These are phyloP conservation scores for Rhyzopertha dominica DNA, from an alignment of 1,140 invertebrate genomes.

Conservation along the genomic window DNA sequence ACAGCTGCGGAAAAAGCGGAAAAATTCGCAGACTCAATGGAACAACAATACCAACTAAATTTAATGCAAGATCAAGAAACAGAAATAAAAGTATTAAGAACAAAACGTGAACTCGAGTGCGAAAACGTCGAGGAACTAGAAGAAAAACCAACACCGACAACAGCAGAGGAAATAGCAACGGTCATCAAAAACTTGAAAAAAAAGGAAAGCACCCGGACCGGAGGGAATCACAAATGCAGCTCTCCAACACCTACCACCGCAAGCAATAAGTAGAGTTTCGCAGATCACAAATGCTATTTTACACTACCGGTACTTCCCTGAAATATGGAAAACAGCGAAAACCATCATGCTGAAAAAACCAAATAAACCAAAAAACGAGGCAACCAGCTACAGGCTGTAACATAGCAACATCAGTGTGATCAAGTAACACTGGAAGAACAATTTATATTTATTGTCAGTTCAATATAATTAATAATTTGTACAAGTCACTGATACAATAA, in stretches of 20 bases:
- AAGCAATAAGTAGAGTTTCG: slow-evolving; percentile 18
- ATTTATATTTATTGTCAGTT: too few relatives aligned
- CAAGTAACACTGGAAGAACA: too few relatives aligned
- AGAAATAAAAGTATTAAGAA: background rate
- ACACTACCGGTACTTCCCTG: slow-evolving; percentile 20
- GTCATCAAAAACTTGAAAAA: slow-evolving; percentile 9
- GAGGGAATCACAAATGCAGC: slow-evolving; percentile 30
- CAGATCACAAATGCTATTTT: slow-evolving; percentile 20
- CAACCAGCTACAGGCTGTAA: slow-evolving; percentile 35
- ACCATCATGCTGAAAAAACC: slow-evolving; percentile 39
- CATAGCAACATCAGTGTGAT: too few relatives aligned
- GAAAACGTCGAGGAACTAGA: slow-evolving; percentile 1
- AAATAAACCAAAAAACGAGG: slow-evolving; percentile 30
- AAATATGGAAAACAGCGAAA: slow-evolving; percentile 39
- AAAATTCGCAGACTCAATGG: background rate
- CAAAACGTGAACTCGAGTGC: background rate
- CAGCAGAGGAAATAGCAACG: slow-evolving; percentile 8
- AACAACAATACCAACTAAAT: background rate
- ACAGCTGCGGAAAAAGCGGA: background rate
- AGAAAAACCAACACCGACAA: slow-evolving; percentile 2
- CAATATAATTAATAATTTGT: too few relatives aligned
- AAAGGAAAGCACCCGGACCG: slow-evolving; percentile 32
- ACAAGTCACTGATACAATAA: too few relatives aligned
- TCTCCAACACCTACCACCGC: slow-evolving; percentile 26
- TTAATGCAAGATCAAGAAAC: background rate